Conservation (phyloP, 2,888 invertebrate genomes). For the Meiosimyza platycephala region DNA sequence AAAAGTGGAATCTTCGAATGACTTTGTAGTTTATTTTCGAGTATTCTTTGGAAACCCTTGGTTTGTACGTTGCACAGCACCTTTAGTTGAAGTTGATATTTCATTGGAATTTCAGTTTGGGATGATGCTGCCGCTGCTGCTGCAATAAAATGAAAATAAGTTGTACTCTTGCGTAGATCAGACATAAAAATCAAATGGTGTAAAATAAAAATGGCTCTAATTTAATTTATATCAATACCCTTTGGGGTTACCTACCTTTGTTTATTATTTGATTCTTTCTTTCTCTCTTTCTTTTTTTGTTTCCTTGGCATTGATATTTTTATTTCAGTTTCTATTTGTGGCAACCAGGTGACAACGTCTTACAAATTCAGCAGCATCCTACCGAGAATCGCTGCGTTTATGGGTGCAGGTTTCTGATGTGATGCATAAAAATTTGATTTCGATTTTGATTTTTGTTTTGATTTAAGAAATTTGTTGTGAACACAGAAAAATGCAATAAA, state of each 20-base stretch:
- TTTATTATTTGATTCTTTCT: slow-evolving; percentile 4
- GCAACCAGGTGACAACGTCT: slow-evolving; percentile 13
- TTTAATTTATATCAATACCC: slow-evolving; percentile 39
- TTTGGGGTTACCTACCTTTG: slow-evolving; percentile 4
- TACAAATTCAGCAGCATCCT: slow-evolving; percentile 29
- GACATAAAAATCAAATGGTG: not conserved
- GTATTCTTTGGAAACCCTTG: slow-evolving; percentile 11
- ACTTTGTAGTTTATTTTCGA: slow-evolving; percentile 8
- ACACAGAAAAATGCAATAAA: slow-evolving; percentile 15
- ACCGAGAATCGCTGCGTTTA: slow-evolving; percentile 23
- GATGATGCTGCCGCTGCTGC: slow-evolving; percentile 36
- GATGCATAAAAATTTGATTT: not conserved
- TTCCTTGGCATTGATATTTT: slow-evolving; percentile 28
- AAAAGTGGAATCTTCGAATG: slow-evolving; percentile 7
- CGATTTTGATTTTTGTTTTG: slow-evolving; percentile 20
- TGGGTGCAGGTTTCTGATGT: not conserved
- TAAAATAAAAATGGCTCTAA: slow-evolving; percentile 32
- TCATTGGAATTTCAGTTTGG: not conserved
- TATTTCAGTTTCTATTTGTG: slow-evolving; percentile 10
- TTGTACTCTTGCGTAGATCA: slow-evolving; percentile 47
- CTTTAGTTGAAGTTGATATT: not conserved
- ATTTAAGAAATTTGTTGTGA: slow-evolving; percentile 24
- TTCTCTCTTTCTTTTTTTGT: not conserved
- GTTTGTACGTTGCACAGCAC: not conserved
- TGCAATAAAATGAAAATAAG: slow-evolving; percentile 57